Percentiles rank a stretch among this genome's conserved stretches.
Conservation (phyloP, 2,797 vertebrate genomes). For the Microchirus variegatus region DNA sequence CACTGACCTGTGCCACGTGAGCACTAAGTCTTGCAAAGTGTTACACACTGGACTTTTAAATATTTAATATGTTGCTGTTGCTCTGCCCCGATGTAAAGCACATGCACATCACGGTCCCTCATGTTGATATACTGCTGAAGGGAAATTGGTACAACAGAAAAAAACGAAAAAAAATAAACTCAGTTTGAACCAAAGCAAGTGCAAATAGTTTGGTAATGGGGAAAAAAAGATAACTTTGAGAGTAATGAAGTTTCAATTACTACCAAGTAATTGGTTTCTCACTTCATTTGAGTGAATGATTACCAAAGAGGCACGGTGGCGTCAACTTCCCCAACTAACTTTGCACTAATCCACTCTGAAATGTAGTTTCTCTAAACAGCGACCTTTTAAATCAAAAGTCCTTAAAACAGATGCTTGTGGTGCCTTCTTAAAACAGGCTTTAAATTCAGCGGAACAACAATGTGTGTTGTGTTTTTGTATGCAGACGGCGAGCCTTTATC, state of each 20-base stretch:
- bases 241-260: conserved; percentile 32
- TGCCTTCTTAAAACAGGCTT: not conserved
- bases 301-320: conserved; percentile 29
- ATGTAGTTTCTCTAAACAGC: conserved; percentile 12
- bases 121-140: too few species aligned
- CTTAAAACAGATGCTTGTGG: too few species aligned
- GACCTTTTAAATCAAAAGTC: not conserved
- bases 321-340: conserved; percentile 43
- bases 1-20: too few species aligned
- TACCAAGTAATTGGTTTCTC: conserved; percentile 50
- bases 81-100: too few species aligned
- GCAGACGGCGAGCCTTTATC: not conserved
- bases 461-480: not conserved
- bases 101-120: too few species aligned
- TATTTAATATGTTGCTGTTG: too few species aligned
- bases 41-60: too few species aligned
- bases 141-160: too few species aligned
- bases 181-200: conserved; percentile 17
- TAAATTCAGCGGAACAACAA: not conserved
- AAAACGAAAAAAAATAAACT: not conserved
- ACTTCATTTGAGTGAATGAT: conserved; percentile 55
- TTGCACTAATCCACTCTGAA: conserved; percentile 18
- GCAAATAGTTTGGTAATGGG: conserved; percentile 20
- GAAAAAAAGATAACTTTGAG: conserved; percentile 8
- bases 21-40: too few species aligned